These are phyloP conservation scores for Apostichopus parvimensis DNA, from an alignment of 35 echinoderm and acorn worm species.

Conservation along the genomic window DNA sequence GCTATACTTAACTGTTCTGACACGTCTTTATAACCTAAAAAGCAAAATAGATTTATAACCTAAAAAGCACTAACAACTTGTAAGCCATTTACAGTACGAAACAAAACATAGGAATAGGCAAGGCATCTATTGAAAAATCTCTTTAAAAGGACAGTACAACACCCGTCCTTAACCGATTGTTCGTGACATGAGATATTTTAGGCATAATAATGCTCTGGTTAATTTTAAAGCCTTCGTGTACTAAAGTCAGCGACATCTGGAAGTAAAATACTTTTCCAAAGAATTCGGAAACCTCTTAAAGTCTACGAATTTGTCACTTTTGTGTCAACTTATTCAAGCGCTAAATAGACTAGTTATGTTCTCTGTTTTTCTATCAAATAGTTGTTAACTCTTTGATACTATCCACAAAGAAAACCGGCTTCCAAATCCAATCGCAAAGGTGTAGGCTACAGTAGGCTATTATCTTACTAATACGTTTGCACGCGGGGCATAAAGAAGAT, in stretches of 20 bases:
- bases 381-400: background rate
- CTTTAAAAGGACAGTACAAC: background rate
- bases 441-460: background rate
- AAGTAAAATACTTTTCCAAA: background rate
- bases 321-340: background rate
- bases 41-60: background rate
- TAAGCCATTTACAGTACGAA: background rate
- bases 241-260: constrained; percentile 17
- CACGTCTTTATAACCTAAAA: background rate
- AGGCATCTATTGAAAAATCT: background rate
- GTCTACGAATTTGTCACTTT: background rate
- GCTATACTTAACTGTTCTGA: background rate
- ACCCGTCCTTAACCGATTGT: constrained; percentile 34
- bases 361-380: background rate
- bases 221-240: background rate
- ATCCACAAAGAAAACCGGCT: background rate
- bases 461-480: constrained; percentile 18
- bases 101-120: background rate
- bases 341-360: background rate
- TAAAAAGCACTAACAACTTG: background rate
- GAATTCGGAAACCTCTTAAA: constrained; percentile 39
- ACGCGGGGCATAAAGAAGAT: background rate
- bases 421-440: background rate
- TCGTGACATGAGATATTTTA: background rate
- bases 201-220: no score